These are phyloP conservation scores for Ceyx erithaca DNA, from an alignment of 2,797 vertebrate species.

Conservation along the genomic window DNA sequence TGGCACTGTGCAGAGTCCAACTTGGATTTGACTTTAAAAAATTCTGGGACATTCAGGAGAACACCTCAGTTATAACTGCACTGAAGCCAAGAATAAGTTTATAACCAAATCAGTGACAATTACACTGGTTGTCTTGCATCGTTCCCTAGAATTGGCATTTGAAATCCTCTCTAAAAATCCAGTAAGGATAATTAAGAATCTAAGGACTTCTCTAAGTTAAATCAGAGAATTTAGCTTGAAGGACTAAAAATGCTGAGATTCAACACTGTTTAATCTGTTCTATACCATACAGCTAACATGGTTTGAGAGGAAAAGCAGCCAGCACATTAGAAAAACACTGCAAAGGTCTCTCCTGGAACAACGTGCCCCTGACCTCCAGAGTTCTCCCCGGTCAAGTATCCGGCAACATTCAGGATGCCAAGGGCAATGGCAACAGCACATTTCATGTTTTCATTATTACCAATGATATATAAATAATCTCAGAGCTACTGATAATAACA, in stretches of 20 bases:
- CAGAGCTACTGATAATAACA: background rate
- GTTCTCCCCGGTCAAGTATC: background rate
- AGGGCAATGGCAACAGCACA: background rate
- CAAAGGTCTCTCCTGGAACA: conserved; percentile 5
- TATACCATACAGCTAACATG: accelerated
- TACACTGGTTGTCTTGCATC: background rate
- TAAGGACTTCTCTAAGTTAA: background rate
- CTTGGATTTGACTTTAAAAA: background rate
- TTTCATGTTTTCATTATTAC: background rate
- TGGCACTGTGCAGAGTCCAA: background rate
- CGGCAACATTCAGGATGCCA: background rate
- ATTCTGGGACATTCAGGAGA: background rate
- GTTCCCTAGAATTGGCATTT: background rate
- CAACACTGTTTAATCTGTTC: background rate
- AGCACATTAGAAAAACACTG: background rate
- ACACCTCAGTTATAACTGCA: background rate
- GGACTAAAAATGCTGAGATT: background rate
- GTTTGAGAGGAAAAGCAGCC: background rate
- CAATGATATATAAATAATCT: background rate
- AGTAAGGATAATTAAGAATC: background rate
- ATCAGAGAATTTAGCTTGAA: background rate
- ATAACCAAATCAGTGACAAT: background rate
- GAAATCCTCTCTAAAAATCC: background rate
- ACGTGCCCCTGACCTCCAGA: background rate
- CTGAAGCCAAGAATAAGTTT: background rate